Conservation (phyloP, 2,113 vertebrate species). For the Chionis minor region DNA sequence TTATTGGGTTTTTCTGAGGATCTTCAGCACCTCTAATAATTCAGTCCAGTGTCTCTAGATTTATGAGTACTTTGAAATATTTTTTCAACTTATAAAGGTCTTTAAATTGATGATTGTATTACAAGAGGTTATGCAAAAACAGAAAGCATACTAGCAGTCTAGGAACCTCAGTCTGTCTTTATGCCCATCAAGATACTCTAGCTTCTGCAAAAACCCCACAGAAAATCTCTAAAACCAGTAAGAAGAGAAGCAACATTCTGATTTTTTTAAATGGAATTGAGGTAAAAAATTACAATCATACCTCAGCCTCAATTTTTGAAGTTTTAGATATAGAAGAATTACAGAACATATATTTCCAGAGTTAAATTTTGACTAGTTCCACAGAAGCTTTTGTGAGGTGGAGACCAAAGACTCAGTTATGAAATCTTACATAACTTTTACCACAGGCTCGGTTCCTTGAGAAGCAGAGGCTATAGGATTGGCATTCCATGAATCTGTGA, state of each 20-base stretch:
- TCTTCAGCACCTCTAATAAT: background rate
- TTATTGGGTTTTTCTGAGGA: background rate
- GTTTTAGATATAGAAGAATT: background rate
- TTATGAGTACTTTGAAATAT: background rate
- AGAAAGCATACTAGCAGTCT: background rate
- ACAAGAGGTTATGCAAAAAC: background rate
- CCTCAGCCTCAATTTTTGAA: background rate
- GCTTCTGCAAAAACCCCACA: background rate
- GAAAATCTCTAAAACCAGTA: background rate
- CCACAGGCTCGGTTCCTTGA: fast-evolving
- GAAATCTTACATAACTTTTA: background rate
- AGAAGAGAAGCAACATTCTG: background rate
- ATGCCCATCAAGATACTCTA: background rate
- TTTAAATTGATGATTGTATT: background rate
- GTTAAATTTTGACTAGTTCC: background rate
- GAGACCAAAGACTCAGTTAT: background rate
- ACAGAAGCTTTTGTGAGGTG: background rate
- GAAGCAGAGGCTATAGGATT: background rate
- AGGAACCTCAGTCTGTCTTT: background rate
- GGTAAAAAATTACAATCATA: background rate
- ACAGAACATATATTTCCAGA: background rate
- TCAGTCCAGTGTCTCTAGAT: background rate
- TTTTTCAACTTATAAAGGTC: background rate
- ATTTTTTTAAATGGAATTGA: background rate
- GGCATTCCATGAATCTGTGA: background rate